A percentile compares a stretch with the other conserved stretches of the same genome.
phyloP scores from a whole-genome alignment of 1,140 invertebrate species.

The Monochamus saltuarius region DNA sequence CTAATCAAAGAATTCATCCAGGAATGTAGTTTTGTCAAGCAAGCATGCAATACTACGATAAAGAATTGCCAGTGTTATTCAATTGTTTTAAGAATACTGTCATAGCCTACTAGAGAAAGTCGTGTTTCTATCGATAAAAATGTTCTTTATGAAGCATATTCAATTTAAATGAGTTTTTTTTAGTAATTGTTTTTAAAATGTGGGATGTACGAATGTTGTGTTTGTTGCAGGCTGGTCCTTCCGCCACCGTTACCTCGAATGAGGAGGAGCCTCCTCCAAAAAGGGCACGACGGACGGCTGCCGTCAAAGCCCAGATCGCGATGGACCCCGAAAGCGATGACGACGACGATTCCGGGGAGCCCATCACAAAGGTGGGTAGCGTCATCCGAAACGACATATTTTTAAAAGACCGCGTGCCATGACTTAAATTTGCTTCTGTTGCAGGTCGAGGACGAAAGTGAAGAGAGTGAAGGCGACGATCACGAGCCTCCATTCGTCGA shows the following conservation, averaged over 20 bases:
- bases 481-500: slow-evolving; percentile 54
- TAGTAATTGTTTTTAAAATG: too few species aligned
- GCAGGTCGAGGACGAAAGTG: slow-evolving; percentile 42
- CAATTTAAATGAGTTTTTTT: too few species aligned
- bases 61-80: too few species aligned
- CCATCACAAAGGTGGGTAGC: slow-evolving; percentile 30
- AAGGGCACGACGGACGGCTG: slow-evolving; percentile 38
- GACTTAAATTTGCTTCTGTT: slow-evolving; percentile 16
- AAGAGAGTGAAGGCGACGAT: slow-evolving; percentile 35
- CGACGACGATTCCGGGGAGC: slow-evolving; percentile 27
- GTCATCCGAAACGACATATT: neutral
- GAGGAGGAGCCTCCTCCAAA: slow-evolving; percentile 42
- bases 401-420: neutral
- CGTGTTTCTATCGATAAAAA: too few species aligned
- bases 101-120: too few species aligned
- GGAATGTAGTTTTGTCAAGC: too few species aligned
- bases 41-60: too few species aligned
- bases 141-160: too few species aligned
- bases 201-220: too few species aligned
- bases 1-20: too few species aligned
- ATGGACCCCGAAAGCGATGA: slow-evolving; percentile 31
- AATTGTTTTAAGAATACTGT: too few species aligned
- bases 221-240: slow-evolving; percentile 6
- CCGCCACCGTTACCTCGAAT: slow-evolving; percentile 20
- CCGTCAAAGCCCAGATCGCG: slow-evolving; percentile 36